phyloP scores from a whole-genome alignment of 2,888 invertebrate genomes.

The Drosophila helvetica region DNA sequence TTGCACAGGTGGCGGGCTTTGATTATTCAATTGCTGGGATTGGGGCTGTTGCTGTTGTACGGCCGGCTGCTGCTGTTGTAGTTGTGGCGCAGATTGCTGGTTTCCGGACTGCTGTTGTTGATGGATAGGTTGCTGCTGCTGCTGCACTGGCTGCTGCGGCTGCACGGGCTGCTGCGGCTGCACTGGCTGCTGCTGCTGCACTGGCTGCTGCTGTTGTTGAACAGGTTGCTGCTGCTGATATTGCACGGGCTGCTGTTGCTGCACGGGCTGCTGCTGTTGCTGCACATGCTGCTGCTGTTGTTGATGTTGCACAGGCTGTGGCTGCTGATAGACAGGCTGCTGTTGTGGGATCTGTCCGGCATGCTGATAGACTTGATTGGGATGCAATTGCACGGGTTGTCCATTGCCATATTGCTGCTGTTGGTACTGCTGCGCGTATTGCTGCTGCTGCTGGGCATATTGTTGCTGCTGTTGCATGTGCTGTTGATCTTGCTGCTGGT shows the following conservation, averaged over 20 bases:
- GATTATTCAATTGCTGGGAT: conserved; percentile 9
- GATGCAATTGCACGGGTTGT: conserved; percentile 74
- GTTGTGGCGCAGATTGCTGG: conserved; percentile 35
- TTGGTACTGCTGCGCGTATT: conserved; percentile 72
- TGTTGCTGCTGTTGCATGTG: conserved; percentile 77
- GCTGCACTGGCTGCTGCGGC: conserved; percentile 50
- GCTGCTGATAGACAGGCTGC: conserved; percentile 47
- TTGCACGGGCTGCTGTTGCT: conserved; percentile 47
- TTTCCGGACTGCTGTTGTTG: conserved; percentile 42
- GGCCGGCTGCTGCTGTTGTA: conserved; percentile 39
- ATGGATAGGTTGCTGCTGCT: conserved; percentile 38
- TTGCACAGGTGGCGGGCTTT: conserved; percentile 13
- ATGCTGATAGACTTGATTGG: conserved; percentile 77
- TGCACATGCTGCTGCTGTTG: conserved; percentile 26
- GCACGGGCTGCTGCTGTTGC: conserved; percentile 47
- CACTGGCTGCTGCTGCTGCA: conserved; percentile 44
- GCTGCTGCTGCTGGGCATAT: conserved; percentile 76
- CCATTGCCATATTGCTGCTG: conserved; percentile 62
- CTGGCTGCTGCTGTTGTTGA: conserved; percentile 39
- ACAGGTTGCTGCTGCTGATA: conserved; percentile 51
- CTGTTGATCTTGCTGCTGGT: conserved; percentile 68
- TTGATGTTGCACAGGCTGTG: conserved; percentile 33
- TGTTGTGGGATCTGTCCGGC: conserved; percentile 60
- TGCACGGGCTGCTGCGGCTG: conserved; percentile 49
- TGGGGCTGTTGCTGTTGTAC: conserved; percentile 31